A percentile compares a stretch with the other conserved stretches of the same genome.
Evolutionary conservation across 2,797 vertebrate species (phyloP).

Genomic region (Pseudochirops corinnae): DNA sequence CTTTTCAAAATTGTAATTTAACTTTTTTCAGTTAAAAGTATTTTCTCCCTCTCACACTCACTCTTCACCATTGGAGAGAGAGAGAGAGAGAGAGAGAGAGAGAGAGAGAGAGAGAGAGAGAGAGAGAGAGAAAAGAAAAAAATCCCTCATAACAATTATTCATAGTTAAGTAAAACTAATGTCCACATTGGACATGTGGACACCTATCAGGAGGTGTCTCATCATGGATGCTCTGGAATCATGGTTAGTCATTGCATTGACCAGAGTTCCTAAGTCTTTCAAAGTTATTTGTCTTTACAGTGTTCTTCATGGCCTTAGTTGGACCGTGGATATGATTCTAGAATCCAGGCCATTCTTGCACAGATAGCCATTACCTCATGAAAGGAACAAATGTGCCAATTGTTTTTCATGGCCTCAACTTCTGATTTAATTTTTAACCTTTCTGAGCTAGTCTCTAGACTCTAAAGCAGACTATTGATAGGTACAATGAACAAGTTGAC

Average conservation of each 20-base stretch:
- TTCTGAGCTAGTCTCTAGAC: not conserved
- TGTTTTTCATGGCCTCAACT: not conserved
- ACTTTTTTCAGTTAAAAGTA: not conserved
- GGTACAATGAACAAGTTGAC: not conserved
- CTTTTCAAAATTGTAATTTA: not conserved
- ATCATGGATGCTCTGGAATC: not conserved
- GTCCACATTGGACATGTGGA: not conserved
- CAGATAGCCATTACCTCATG: not conserved
- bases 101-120: not conserved
- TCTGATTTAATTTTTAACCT: not conserved
- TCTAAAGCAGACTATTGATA: not conserved
- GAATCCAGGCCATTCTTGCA: not conserved
- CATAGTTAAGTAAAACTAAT: not conserved
- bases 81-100: not conserved
- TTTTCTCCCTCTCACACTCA: not conserved
- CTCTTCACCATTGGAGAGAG: not conserved
- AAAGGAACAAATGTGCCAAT: not conserved
- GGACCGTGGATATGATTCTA: not conserved
- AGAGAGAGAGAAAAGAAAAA: not conserved
- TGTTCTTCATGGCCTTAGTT: not conserved
- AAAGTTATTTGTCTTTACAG: not conserved
- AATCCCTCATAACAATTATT: not conserved
- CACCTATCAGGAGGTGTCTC: not conserved
- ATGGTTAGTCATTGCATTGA: no score
- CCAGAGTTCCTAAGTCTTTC: not conserved